These are phyloP conservation scores for Drosophila antonietae DNA, from an alignment of 2,888 invertebrate species.

Conservation along the genomic window DNA sequence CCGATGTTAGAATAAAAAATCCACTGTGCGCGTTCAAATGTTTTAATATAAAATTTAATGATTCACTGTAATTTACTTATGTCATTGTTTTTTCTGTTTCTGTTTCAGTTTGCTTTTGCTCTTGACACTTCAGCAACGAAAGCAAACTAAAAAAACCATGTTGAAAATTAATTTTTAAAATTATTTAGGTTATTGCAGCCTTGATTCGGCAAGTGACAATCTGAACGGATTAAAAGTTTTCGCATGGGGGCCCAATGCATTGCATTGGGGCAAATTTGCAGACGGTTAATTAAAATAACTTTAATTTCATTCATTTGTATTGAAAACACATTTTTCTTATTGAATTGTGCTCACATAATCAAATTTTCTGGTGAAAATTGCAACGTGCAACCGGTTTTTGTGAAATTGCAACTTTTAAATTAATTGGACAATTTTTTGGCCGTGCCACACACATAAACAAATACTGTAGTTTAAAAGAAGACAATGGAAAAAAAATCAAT, in stretches of 20 bases:
- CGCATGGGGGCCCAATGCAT: too few relatives aligned
- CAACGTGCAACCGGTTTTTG: background rate
- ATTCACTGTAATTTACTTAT: constrained; percentile 76
- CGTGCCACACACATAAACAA: constrained; percentile 35
- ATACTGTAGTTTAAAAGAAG: constrained; percentile 39
- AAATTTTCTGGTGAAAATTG: constrained; percentile 11
- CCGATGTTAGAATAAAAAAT: too few relatives aligned
- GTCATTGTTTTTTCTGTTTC: constrained; percentile 53
- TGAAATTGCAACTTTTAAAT: constrained; percentile 51
- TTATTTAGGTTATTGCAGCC: constrained; percentile 51
- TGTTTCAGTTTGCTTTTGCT: constrained; percentile 4
- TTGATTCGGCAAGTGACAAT: constrained; percentile 30
- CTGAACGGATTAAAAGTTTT: constrained; percentile 41
- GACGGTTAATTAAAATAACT: constrained; percentile 61
- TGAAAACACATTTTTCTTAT: constrained; percentile 36
- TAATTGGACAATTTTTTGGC: constrained; percentile 46
- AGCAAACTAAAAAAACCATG: constrained; percentile 44
- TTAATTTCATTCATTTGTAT: constrained; percentile 60
- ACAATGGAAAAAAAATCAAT: too few relatives aligned
- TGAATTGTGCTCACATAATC: constrained; percentile 13
- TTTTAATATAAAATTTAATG: constrained; percentile 78
- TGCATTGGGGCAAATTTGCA: too few relatives aligned
- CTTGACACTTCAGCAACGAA: constrained; percentile 32
- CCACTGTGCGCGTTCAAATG: constrained; percentile 76
- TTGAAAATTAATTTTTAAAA: constrained; percentile 73